Conservation (phyloP, 2,113 vertebrate genomes). For the Fulmarus glacialis region DNA sequence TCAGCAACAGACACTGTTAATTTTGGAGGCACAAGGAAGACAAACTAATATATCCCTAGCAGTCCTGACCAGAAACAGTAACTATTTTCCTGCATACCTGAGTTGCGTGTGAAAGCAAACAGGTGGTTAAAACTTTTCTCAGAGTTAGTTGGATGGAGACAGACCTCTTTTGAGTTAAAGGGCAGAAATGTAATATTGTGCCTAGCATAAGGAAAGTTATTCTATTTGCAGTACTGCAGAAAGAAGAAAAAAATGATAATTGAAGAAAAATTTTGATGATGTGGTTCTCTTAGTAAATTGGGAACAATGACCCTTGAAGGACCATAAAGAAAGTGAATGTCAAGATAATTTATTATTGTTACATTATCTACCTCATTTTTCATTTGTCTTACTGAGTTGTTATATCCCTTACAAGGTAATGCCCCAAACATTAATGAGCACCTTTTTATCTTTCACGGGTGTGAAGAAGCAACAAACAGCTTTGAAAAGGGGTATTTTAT, state of each 20-base stretch:
- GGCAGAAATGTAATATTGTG: not conserved
- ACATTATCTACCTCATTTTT: constrained; percentile 82
- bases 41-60: not conserved
- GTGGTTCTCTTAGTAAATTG: constrained; percentile 86
- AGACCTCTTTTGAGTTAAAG: not conserved
- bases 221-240: constrained; percentile 69
- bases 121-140: constrained; percentile 17
- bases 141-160: not conserved
- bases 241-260: constrained; percentile 77
- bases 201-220: constrained; percentile 53
- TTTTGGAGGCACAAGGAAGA: not conserved
- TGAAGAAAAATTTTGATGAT: constrained; percentile 86
- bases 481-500: not conserved
- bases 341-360: constrained; percentile 89
- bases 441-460: not conserved
- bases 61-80: not conserved
- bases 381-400: constrained; percentile 77
- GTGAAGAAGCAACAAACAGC: constrained; percentile 23
- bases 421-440: constrained; percentile 71
- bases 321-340: constrained; percentile 87
- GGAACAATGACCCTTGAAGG: constrained; percentile 89
- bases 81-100: not conserved
- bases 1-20: not conserved
- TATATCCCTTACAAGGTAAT: constrained; percentile 68
- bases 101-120: not conserved